These are phyloP conservation scores for Hylaeus volcanicus DNA, from an alignment of 1,140 invertebrate species.

Conservation along the genomic window DNA sequence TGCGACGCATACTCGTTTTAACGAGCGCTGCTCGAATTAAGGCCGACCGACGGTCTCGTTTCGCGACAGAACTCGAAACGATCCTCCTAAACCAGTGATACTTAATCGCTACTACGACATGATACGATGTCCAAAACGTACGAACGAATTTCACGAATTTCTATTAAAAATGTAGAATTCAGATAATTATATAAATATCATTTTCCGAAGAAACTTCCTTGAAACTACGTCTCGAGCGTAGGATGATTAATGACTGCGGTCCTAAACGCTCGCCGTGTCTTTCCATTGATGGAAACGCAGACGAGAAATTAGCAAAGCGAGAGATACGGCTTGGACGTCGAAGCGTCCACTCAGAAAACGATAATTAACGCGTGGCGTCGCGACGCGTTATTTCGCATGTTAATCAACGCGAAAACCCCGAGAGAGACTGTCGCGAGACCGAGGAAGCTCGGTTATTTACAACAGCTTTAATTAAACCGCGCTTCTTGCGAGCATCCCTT, in stretches of 20 bases:
- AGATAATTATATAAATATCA: too few relatives aligned
- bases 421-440: neutral
- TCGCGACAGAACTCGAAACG: neutral
- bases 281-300: neutral
- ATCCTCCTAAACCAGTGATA: neutral
- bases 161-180: too few relatives aligned
- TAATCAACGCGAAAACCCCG: conserved; percentile 21
- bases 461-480: conserved; percentile 55
- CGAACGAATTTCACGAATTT: too few relatives aligned
- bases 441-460: conserved; percentile 24
- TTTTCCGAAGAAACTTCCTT: too few relatives aligned
- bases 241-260: too few relatives aligned
- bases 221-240: too few relatives aligned
- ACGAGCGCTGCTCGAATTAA: neutral
- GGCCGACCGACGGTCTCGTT: neutral
- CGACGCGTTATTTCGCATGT: conserved; percentile 29
- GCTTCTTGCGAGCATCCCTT: conserved; percentile 10
- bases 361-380: conserved; percentile 26
- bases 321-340: neutral
- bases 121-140: too few relatives aligned
- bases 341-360: neutral
- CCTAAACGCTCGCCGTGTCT: too few relatives aligned
- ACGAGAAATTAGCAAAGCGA: neutral
- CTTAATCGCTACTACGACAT: too few relatives aligned
- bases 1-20: neutral